Conservation (phyloP, 2,113 vertebrate species). For the Barbus barbus region DNA sequence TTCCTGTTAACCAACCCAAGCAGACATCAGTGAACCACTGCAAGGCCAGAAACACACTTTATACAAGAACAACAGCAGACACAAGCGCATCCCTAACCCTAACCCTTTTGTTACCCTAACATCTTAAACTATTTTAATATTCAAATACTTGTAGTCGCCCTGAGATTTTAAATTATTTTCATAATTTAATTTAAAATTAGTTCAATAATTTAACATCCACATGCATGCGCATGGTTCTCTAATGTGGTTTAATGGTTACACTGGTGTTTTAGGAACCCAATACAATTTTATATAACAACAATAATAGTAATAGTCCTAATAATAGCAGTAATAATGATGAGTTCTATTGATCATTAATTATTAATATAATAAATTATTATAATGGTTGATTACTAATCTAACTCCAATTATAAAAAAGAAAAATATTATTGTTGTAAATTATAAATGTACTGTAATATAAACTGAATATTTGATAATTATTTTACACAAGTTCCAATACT, state of each 20-base stretch:
- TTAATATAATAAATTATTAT: too few relatives aligned
- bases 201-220: neutral
- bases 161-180: too few relatives aligned
- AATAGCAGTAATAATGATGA: too few relatives aligned
- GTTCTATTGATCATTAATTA: neutral
- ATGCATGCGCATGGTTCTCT: neutral
- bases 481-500: neutral
- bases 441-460: neutral
- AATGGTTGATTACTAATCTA: too few relatives aligned
- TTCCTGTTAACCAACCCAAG: neutral
- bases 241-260: neutral
- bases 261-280: neutral
- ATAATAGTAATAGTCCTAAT: too few relatives aligned
- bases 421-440: too few relatives aligned
- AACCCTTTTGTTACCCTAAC: neutral
- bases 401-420: neutral
- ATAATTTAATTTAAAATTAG: neutral
- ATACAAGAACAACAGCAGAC: neutral
- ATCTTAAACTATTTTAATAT: neutral
- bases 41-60: conserved; percentile 2
- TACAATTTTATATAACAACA: too few relatives aligned
- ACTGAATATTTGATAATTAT: neutral
- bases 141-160: too few relatives aligned
- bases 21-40: neutral
- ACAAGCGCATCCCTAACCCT: neutral